These are phyloP conservation scores for Nothocercus julius DNA, from an alignment of 2,113 vertebrate genomes.

Conservation along the genomic window DNA sequence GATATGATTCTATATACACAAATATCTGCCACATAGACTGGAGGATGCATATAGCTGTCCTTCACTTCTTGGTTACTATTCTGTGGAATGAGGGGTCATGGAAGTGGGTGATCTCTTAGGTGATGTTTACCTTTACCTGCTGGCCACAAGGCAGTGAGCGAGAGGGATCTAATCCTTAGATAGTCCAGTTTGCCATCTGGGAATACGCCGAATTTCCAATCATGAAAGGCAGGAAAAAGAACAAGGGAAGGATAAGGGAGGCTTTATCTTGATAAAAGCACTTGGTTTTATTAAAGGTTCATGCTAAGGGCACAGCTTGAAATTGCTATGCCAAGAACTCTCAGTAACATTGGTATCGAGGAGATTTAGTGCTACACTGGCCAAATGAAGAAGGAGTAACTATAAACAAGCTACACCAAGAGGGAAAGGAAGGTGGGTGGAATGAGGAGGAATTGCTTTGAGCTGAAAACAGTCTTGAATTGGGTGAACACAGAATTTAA, in stretches of 20 bases:
- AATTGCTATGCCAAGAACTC: background rate
- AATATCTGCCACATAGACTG: background rate
- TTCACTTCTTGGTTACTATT: background rate
- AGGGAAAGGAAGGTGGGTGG: background rate
- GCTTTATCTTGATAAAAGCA: background rate
- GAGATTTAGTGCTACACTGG: background rate
- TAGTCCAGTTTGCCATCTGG: fast-evolving
- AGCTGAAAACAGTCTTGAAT: background rate
- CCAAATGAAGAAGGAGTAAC: background rate
- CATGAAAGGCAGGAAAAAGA: background rate
- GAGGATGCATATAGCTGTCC: background rate
- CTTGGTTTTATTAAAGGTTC: background rate
- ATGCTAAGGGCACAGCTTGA: background rate
- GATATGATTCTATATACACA: background rate
- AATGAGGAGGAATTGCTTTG: background rate
- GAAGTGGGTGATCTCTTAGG: background rate
- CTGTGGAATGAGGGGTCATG: background rate
- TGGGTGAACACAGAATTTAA: background rate
- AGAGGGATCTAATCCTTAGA: background rate
- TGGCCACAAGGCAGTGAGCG: background rate
- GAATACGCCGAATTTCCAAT: background rate
- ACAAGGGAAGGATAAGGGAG: background rate
- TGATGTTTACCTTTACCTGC: background rate
- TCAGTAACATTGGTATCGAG: background rate
- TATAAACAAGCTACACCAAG: background rate